Percentiles rank a stretch among this genome's conserved stretches.
phyloP scores from a whole-genome alignment of 2,888 invertebrate species.

The Thumatha senex region DNA sequence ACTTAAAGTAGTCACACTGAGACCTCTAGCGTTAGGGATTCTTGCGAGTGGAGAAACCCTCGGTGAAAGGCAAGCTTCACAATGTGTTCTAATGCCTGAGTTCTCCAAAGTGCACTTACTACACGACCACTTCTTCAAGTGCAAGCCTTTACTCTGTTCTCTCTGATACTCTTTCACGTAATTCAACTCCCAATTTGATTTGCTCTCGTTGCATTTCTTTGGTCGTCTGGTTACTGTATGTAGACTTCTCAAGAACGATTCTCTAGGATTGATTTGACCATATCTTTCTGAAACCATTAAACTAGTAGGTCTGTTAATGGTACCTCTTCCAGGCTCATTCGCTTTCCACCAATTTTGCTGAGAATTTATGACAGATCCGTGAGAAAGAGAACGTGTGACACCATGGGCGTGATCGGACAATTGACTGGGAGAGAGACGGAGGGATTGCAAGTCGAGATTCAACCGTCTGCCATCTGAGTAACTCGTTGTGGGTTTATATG shows the following conservation, averaged over 20 bases:
- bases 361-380: slow-evolving; percentile 84
- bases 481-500: slow-evolving; percentile 72
- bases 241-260: slow-evolving; percentile 71
- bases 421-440: slow-evolving; percentile 69
- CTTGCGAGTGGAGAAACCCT: slow-evolving; percentile 70
- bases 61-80: slow-evolving; percentile 90
- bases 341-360: slow-evolving; percentile 79
- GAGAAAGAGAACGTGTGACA: slow-evolving; percentile 85
- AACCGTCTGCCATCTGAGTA: slow-evolving; percentile 64
- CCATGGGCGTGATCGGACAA: slow-evolving; percentile 70
- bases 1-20: slow-evolving; percentile 75
- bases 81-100: slow-evolving; percentile 85
- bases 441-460: slow-evolving; percentile 68
- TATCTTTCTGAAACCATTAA: slow-evolving; percentile 82
- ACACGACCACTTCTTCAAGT: slow-evolving; percentile 86
- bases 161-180: slow-evolving; percentile 76
- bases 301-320: slow-evolving; percentile 83
- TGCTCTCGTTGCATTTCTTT: slow-evolving; percentile 71
- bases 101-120: slow-evolving; percentile 90
- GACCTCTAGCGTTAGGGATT: slow-evolving; percentile 67
- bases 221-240: slow-evolving; percentile 77
- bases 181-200: slow-evolving; percentile 77
- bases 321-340: slow-evolving; percentile 65
- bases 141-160: slow-evolving; percentile 68
- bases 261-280: slow-evolving; percentile 64